Conservation (phyloP, 2,888 invertebrate genomes). For the Zootermopsis nevadensis region DNA sequence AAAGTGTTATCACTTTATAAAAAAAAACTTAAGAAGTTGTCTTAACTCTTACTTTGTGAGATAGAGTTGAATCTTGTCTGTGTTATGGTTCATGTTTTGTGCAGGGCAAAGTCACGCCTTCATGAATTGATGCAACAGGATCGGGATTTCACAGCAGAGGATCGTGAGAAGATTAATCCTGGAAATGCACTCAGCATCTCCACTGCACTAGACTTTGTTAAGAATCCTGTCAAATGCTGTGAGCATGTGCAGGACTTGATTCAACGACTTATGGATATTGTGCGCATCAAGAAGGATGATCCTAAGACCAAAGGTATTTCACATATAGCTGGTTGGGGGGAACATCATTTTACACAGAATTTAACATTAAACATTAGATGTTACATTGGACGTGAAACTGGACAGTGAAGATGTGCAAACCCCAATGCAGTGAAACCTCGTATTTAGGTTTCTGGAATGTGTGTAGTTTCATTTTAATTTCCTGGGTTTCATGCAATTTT, state of each 20-base stretch:
- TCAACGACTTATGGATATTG: slow-evolving; percentile 85
- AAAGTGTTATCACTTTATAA: too few species aligned
- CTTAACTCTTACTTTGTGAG: too few species aligned
- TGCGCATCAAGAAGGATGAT: slow-evolving; percentile 87
- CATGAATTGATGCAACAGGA: slow-evolving; percentile 94
- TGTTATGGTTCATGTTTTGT: neutral
- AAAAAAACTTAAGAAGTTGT: too few species aligned
- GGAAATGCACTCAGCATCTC: slow-evolving; percentile 91
- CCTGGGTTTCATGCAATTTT: too few species aligned
- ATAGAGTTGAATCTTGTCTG: too few species aligned
- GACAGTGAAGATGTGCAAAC: too few species aligned
- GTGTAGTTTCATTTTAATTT: too few species aligned
- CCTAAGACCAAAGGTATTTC: slow-evolving; percentile 82
- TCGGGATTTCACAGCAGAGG: slow-evolving; percentile 85
- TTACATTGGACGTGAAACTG: too few species aligned
- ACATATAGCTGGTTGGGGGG: neutral
- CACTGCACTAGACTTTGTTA: slow-evolving; percentile 93
- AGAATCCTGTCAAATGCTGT: slow-evolving; percentile 95
- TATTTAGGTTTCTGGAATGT: too few species aligned
- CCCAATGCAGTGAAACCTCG: too few species aligned
- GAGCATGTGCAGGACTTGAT: slow-evolving; percentile 90
- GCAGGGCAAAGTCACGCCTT: slow-evolving; percentile 92
- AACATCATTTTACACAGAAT: too few species aligned
- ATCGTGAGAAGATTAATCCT: slow-evolving; percentile 90
- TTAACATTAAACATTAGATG: too few species aligned